Evolutionary conservation across 2,113 vertebrate species (phyloP).

Genomic region (Spheniscus mendiculus): DNA sequence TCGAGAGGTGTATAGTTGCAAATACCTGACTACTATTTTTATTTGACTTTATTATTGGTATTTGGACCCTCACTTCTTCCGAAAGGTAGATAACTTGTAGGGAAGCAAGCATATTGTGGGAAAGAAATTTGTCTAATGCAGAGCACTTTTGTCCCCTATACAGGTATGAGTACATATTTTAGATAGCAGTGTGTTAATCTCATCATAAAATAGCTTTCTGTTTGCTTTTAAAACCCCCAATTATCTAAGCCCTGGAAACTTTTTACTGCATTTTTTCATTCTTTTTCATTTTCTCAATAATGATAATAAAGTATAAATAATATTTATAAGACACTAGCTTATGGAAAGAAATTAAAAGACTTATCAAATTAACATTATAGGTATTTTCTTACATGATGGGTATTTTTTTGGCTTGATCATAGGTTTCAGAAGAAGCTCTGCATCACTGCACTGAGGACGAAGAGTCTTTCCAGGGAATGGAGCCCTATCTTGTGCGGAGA

Average conservation of each 20-base stretch:
- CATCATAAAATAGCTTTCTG: not conserved
- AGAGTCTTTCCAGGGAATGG: constrained; percentile 77
- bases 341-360: not conserved
- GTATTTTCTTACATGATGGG: not conserved
- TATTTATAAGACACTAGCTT: not conserved
- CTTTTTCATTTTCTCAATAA: not conserved
- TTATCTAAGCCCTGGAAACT: not conserved
- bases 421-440: constrained; percentile 86
- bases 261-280: not conserved
- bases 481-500: constrained; percentile 87
- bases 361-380: not conserved
- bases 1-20: accelerated
- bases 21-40: not conserved
- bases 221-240: not conserved
- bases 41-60: not conserved
- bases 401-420: not conserved
- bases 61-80: not conserved
- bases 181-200: not conserved
- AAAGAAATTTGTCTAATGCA: not conserved
- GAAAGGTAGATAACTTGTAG: not conserved
- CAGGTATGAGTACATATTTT: not conserved
- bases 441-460: constrained; percentile 79
- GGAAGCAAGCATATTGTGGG: not conserved
- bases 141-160: not conserved
- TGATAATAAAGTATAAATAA: not conserved